These are phyloP conservation scores for Desmophyllum pertusum DNA, from an alignment of 92 coral and sea anemone genomes.

Conservation along the genomic window DNA sequence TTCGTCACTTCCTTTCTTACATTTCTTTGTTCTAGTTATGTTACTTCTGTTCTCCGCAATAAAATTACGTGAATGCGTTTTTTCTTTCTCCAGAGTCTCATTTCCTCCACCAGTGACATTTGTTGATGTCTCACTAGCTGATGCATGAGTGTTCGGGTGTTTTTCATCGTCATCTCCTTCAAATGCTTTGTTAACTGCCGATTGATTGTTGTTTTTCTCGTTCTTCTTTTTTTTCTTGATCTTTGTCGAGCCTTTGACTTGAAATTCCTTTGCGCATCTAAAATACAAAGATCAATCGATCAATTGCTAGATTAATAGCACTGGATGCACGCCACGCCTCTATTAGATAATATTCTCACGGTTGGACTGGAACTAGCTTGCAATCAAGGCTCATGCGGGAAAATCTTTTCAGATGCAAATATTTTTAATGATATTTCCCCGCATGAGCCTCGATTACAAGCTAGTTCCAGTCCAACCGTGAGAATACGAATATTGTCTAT, in stretches of 20 bases:
- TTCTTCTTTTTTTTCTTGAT: conserved; percentile 50
- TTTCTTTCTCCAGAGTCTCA: background rate
- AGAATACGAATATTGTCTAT: no score
- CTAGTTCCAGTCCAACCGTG: no score
- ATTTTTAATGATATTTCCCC: no score
- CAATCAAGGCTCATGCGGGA: no score
- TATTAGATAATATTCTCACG: no score
- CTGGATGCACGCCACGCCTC: background rate
- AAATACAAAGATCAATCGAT: background rate
- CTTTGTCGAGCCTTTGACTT: conserved; percentile 57
- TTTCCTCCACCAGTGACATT: background rate
- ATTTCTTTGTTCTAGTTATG: background rate
- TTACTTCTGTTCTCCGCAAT: background rate
- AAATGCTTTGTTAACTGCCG: conserved; percentile 3
- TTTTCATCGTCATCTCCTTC: conserved; percentile 25
- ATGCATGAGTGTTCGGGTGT: background rate
- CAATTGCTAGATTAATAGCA: background rate
- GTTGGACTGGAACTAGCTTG: no score
- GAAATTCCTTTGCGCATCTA: conserved; percentile 67
- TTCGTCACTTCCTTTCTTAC: background rate
- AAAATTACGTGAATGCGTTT: background rate
- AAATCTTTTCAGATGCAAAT: no score
- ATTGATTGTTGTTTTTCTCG: conserved; percentile 1
- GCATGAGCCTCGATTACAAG: no score
- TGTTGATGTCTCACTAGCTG: background rate